Conservation (phyloP, 2,113 vertebrate genomes). For the Rhea pennata region DNA sequence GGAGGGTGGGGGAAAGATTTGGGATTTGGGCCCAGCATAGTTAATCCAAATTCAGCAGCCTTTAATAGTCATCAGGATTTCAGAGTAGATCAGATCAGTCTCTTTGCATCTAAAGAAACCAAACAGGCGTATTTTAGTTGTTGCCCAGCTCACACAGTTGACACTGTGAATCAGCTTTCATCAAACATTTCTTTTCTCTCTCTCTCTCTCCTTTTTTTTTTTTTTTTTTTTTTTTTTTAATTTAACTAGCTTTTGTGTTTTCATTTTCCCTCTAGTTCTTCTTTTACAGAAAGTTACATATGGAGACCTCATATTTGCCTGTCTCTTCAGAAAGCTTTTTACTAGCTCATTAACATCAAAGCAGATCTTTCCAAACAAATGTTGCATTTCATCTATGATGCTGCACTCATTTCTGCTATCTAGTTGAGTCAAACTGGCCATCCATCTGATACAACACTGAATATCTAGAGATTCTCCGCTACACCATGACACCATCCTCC, state of each 20-base stretch:
- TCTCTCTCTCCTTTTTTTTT: no score
- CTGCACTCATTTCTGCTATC: background rate
- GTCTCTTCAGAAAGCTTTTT: background rate
- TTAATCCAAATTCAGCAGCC: background rate
- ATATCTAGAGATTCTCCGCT: background rate
- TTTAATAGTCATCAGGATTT: background rate
- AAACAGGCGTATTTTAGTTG: background rate
- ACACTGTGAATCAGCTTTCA: background rate
- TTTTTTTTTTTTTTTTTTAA: background rate
- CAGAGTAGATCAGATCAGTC: background rate
- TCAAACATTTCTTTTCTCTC: background rate
- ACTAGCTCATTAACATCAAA: background rate
- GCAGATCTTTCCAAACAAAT: background rate
- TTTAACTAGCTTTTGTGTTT: background rate
- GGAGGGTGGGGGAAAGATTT: background rate
- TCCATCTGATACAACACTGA: background rate
- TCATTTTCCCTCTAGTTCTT: background rate
- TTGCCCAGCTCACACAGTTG: background rate
- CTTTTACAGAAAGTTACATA: background rate
- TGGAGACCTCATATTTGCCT: background rate
- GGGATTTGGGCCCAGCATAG: fast-evolving
- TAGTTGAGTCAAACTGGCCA: background rate
- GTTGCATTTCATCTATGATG: background rate
- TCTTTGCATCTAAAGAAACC: background rate
- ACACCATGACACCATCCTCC: background rate